Percentiles rank a stretch among this genome's conserved stretches.
Conservation (phyloP, 2,113 vertebrate genomes). For the Tragelaphus imberbis region DNA sequence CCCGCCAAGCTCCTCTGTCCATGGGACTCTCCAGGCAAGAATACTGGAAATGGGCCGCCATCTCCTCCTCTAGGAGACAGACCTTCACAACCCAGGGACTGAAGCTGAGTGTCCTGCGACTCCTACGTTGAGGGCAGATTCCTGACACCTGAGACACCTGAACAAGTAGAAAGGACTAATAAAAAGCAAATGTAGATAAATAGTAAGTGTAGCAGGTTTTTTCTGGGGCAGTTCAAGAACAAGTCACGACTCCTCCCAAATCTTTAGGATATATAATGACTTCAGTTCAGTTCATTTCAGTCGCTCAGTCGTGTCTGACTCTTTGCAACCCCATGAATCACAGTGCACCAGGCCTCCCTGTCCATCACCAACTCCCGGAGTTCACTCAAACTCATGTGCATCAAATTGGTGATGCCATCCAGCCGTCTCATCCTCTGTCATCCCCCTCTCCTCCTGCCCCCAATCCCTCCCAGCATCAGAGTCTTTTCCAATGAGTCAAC, state of each 20-base stretch:
- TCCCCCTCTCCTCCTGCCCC: too few species aligned
- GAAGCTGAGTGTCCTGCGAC: neutral
- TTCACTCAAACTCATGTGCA: too few species aligned
- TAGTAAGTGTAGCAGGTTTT: neutral
- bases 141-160: neutral
- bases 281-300: too few species aligned
- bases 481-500: too few species aligned
- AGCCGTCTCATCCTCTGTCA: too few species aligned
- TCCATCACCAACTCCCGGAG: too few species aligned
- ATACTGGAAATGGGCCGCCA: neutral
- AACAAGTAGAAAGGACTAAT: neutral
- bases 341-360: too few species aligned
- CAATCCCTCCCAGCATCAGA: too few species aligned
- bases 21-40: neutral
- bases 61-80: neutral
- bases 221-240: neutral
- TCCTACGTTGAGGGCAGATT: neutral
- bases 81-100: neutral
- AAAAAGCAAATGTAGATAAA: neutral
- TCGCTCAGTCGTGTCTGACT: too few species aligned
- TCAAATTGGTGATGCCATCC: too few species aligned
- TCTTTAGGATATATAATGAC: neutral
- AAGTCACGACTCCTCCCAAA: neutral
- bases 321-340: accelerated
- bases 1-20: neutral